A percentile compares a stretch with the other conserved stretches of the same genome.
Evolutionary conservation across 2,113 vertebrate species (phyloP).

Genomic region (Anhinga rufa): DNA sequence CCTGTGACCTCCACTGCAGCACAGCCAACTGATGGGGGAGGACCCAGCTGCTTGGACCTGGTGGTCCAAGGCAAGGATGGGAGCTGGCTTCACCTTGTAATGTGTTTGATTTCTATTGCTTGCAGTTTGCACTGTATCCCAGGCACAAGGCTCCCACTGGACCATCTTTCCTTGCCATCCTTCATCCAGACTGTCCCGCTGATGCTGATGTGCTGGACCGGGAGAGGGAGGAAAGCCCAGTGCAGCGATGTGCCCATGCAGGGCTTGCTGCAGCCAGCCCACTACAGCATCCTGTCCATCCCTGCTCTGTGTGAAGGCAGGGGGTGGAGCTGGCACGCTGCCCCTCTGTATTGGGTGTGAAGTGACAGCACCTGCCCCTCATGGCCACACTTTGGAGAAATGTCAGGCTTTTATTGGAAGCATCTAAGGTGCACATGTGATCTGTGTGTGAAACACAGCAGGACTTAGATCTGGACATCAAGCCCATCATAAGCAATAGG

Average conservation of each 20-base stretch:
- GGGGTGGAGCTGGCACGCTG: not conserved
- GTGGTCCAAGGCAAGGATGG: not conserved
- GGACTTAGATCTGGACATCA: not conserved
- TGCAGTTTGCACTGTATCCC: not conserved
- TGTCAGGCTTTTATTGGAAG: not conserved
- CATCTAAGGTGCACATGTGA: not conserved
- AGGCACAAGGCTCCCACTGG: not conserved
- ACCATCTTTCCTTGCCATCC: not conserved
- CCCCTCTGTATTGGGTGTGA: not conserved
- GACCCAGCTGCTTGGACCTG: accelerated
- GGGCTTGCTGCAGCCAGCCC: not conserved
- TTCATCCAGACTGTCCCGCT: not conserved
- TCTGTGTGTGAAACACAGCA: not conserved
- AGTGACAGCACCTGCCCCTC: not conserved
- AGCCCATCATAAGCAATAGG: not conserved
- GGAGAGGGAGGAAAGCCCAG: not conserved
- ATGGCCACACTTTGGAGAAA: not conserved
- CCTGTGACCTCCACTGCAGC: not conserved
- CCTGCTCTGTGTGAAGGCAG: not conserved
- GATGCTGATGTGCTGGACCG: not conserved
- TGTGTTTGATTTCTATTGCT: not conserved
- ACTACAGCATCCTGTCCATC: not conserved
- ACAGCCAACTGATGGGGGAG: not conserved
- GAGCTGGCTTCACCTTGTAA: not conserved
- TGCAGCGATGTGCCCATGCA: accelerated